phyloP scores from a whole-genome alignment of 2,888 invertebrate genomes.

The Pheosia tremula region DNA sequence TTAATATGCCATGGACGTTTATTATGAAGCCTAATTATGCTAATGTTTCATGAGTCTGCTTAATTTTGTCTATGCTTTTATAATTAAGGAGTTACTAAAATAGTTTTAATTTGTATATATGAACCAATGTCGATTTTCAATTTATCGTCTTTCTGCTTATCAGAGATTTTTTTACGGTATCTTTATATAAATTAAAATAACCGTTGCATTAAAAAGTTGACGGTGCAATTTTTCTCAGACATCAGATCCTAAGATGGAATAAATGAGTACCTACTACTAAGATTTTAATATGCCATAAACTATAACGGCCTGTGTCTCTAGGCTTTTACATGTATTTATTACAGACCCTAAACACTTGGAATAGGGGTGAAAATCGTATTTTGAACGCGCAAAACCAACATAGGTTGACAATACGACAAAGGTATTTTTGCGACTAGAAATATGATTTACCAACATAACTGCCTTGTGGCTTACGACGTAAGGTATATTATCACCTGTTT shows the following conservation, averaged over 20 bases:
- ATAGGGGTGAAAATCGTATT: conserved; percentile 41
- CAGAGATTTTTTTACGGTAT: too few species aligned
- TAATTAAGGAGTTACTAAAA: too few species aligned
- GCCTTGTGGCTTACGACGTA: conserved; percentile 36
- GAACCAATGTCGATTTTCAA: too few species aligned
- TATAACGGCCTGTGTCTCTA: conserved; percentile 42
- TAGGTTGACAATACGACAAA: conserved; percentile 39
- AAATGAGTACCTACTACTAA: conserved; percentile 49
- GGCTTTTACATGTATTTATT: conserved; percentile 2
- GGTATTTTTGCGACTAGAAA: conserved; percentile 18
- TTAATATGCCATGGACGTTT: too few species aligned
- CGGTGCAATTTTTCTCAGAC: conserved; percentile 50
- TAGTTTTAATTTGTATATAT: too few species aligned
- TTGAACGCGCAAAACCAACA: conserved; percentile 32
- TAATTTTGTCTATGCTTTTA: too few species aligned
- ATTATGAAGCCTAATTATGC: too few species aligned
- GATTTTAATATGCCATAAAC: conserved; percentile 70
- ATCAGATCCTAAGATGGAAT: conserved; percentile 51
- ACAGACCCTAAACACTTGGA: conserved; percentile 19
- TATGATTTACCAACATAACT: conserved; percentile 13
- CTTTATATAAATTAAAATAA: conserved; percentile 24
- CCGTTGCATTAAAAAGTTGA: conserved; percentile 42
- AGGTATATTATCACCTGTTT: conserved; percentile 38
- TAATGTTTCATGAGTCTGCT: too few species aligned
- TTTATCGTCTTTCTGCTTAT: too few species aligned